phyloP scores from a whole-genome alignment of 2,888 invertebrate genomes.

The Rhyacophila evoluta region DNA sequence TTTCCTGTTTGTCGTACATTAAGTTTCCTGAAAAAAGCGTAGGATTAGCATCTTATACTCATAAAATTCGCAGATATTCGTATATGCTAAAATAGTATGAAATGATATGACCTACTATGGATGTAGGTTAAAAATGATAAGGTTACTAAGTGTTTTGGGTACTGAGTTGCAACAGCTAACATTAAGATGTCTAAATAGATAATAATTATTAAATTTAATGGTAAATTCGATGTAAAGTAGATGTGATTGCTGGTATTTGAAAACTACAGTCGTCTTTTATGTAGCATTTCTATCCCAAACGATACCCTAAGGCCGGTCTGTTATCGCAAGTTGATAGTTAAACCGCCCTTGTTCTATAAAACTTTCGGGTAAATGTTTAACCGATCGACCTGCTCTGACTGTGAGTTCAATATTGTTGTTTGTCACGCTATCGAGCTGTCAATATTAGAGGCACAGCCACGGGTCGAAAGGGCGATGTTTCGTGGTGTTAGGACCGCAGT shows the following conservation, averaged over 20 bases:
- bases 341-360: slow-evolving; percentile 5
- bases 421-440: slow-evolving; percentile 24
- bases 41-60: too few species aligned
- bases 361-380: slow-evolving; percentile 19
- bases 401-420: slow-evolving; percentile 10
- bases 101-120: too few species aligned
- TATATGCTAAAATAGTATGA: too few species aligned
- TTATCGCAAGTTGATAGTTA: neutral
- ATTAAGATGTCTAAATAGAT: too few species aligned
- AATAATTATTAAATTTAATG: neutral
- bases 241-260: neutral
- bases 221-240: neutral
- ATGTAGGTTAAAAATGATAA: too few species aligned
- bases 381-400: neutral
- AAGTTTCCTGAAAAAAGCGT: too few species aligned
- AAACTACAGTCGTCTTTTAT: neutral
- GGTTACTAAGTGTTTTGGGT: too few species aligned
- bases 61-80: too few species aligned
- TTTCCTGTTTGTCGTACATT: too few species aligned
- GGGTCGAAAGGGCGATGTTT: neutral
- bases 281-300: neutral
- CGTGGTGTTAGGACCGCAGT: neutral
- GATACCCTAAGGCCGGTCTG: neutral
- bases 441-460: neutral
- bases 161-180: too few species aligned